A percentile compares a stretch with the other conserved stretches of the same genome.
Conservation (phyloP, 1,140 invertebrate species). For the Cherax destructor region DNA sequence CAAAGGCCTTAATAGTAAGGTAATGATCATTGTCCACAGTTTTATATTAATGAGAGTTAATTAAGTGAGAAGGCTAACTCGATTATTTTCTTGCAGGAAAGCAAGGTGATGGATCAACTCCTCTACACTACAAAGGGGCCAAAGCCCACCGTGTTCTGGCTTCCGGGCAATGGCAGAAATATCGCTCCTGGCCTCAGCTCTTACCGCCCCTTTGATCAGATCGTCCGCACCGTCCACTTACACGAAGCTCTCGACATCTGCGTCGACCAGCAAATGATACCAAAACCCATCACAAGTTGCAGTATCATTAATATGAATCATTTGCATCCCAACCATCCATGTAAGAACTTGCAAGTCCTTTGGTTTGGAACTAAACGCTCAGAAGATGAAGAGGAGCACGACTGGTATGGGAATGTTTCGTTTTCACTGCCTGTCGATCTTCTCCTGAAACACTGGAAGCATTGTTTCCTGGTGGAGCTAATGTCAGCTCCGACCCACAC, state of each 20-base stretch:
- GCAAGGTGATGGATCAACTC: background rate
- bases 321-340: background rate
- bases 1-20: no score
- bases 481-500: conserved; percentile 39
- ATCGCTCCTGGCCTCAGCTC: background rate
- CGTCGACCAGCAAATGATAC: background rate
- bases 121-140: background rate
- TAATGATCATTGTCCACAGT: no score
- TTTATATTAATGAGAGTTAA: no score
- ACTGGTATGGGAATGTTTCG: conserved; percentile 57
- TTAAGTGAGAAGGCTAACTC: no score
- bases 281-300: background rate
- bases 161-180: background rate
- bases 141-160: conserved; percentile 15
- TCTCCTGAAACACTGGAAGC: conserved; percentile 9
- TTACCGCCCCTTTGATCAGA: conserved; percentile 4
- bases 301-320: background rate
- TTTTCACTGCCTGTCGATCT: background rate
- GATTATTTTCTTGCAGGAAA: background rate
- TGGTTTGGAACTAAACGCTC: conserved; percentile 31
- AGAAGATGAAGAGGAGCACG: conserved; percentile 18
- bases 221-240: conserved; percentile 50
- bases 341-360: conserved; percentile 10
- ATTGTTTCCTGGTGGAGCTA: conserved; percentile 52
- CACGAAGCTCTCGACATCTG: conserved; percentile 23